Conservation (phyloP, 1,140 invertebrate genomes). For the Sarcophaga bullata region DNA sequence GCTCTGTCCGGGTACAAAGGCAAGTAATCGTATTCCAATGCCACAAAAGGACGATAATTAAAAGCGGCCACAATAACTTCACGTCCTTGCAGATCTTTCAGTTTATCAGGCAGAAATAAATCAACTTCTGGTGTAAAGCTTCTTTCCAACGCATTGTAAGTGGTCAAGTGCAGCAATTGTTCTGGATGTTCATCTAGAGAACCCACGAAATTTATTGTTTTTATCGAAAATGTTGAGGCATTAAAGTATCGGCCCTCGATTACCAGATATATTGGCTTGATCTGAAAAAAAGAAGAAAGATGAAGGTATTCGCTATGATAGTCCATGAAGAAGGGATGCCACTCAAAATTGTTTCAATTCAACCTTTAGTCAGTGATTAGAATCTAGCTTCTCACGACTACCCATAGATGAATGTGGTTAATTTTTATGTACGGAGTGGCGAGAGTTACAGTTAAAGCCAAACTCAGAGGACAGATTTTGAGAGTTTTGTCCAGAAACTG, state of each 20-base stretch:
- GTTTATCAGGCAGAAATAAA: slow-evolving; percentile 46
- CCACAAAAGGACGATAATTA: slow-evolving; percentile 58
- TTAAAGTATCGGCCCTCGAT: slow-evolving; percentile 48
- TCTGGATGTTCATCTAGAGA: slow-evolving; percentile 38
- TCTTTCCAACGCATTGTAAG: slow-evolving; percentile 47
- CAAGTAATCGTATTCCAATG: slow-evolving; percentile 48
- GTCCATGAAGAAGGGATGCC: neutral
- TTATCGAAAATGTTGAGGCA: slow-evolving; percentile 53
- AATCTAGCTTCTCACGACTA: no score
- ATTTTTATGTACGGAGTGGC: no score
- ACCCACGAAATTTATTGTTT: slow-evolving; percentile 58
- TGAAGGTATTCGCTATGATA: no score
- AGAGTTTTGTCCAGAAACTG: no score
- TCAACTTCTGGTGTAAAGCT: slow-evolving; percentile 19
- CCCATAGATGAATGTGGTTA: no score
- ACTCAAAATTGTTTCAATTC: no score
- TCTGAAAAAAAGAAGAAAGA: slow-evolving; percentile 46
- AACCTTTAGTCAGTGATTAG: no score
- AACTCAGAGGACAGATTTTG: no score
- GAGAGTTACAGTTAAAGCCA: no score
- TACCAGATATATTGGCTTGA: slow-evolving; percentile 55
- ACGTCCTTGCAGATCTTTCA: slow-evolving; percentile 53
- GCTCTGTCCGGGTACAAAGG: slow-evolving; percentile 46
- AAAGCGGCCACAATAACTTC: slow-evolving; percentile 56
- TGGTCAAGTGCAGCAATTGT: slow-evolving; percentile 45